These are phyloP conservation scores for Synergus laeviventris DNA, from an alignment of 2,888 invertebrate species.

Conservation along the genomic window DNA sequence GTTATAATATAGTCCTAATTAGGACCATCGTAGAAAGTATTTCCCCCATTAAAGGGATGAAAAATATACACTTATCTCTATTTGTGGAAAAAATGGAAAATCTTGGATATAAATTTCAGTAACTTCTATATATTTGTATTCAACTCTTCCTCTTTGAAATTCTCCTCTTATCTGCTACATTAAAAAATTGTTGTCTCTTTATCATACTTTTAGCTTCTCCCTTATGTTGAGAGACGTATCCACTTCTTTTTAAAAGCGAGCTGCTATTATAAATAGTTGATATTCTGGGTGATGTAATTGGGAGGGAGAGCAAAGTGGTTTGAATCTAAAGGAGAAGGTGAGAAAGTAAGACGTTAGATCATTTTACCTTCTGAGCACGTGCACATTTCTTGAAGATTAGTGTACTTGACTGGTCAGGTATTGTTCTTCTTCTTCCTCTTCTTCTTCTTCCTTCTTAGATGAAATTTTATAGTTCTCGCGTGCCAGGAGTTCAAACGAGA, in stretches of 20 bases:
- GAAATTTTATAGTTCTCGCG: neutral
- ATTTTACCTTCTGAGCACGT: slow-evolving; percentile 28
- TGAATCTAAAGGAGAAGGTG: slow-evolving; percentile 4
- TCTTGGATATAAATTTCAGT: no score
- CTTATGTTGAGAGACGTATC: slow-evolving; percentile 3
- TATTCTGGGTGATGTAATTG: slow-evolving; percentile 16
- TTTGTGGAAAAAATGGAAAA: no score
- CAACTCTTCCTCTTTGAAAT: slow-evolving; percentile 19
- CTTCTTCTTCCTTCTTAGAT: neutral
- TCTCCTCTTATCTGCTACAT: neutral
- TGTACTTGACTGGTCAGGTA: slow-evolving; percentile 3
- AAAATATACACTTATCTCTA: no score
- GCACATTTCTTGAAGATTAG: slow-evolving; percentile 30
- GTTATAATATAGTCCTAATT: no score
- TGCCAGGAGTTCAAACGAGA: neutral
- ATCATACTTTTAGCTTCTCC: neutral
- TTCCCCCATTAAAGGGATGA: no score
- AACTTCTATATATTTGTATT: no score
- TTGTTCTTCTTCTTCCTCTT: neutral
- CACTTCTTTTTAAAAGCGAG: slow-evolving; percentile 8
- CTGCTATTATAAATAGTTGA: slow-evolving; percentile 24
- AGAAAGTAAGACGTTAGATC: slow-evolving; percentile 15
- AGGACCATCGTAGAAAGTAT: no score
- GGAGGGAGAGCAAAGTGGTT: neutral
- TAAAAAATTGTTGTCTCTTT: neutral